phyloP scores from a whole-genome alignment of 2,113 vertebrate species.

The Cyprinodon tularosa region DNA sequence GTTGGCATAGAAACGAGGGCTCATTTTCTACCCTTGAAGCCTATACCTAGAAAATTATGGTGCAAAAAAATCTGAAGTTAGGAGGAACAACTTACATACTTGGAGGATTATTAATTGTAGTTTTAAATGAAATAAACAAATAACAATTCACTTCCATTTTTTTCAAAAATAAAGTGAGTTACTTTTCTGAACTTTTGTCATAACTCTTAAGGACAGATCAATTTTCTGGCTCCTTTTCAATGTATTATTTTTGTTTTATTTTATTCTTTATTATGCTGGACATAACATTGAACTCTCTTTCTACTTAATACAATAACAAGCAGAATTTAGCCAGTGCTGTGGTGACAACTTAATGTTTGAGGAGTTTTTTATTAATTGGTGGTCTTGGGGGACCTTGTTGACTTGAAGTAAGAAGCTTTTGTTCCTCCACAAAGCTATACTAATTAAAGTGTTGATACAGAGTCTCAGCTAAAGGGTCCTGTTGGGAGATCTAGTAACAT shows the following conservation, averaged over 20 bases:
- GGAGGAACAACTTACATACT: conserved; percentile 26
- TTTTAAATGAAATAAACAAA: neutral
- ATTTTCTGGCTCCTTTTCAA: neutral
- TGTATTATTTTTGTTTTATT: neutral
- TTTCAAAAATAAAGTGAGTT: conserved; percentile 19
- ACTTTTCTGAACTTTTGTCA: neutral
- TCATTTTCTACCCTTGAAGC: conserved; percentile 45
- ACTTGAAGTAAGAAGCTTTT: conserved; percentile 66
- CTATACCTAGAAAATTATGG: conserved; percentile 44
- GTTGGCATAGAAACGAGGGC: conserved; percentile 72
- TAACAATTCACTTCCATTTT: conserved; percentile 14
- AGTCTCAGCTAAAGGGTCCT: conserved; percentile 55
- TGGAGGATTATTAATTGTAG: conserved; percentile 8
- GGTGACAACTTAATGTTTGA: conserved; percentile 61
- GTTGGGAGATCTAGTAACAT: conserved; percentile 53
- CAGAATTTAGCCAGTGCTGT: conserved; percentile 23
- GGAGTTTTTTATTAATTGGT: conserved; percentile 72
- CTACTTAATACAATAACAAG: conserved; percentile 49
- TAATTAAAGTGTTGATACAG: conserved; percentile 72
- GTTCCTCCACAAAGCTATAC: conserved; percentile 59
- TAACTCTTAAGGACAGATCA: neutral
- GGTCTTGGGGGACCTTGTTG: conserved; percentile 52
- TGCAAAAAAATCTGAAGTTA: conserved; percentile 34
- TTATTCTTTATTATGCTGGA: neutral
- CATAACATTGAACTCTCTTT: conserved; percentile 22